Evolutionary conservation across 2,888 invertebrate species (phyloP), one percentile per base, ranked within the genome.

Genomic region (Meteorus colon): DNA sequence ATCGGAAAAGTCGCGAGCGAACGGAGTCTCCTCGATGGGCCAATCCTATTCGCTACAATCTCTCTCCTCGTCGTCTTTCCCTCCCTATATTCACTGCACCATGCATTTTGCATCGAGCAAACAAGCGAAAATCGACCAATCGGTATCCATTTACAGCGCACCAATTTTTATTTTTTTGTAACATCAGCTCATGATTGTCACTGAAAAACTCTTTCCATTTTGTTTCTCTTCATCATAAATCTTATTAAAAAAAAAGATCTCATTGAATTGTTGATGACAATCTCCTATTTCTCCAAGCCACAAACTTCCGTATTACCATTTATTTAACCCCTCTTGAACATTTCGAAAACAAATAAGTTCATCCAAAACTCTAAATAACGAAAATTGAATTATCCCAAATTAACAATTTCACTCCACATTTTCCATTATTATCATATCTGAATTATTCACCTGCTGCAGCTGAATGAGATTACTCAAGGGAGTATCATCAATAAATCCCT

Each of bases 1-100:
- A 87, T 88, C 88, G 87, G 87, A 88, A 89, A 89, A 88, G 84
- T 87, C 86, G 81, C 81, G 80, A 83, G 81, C 81, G 81, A 79
- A 79, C 82, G 85, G 83, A 55, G 19, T n/a, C 55, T 55, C 19
- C 1, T 83, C 82, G 78, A 76, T 77, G 24, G 74, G 75, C 77
- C 77, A 78, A 77, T 80, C 77, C 79, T 79, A 74, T 68, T 79
- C 79, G 80, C 81, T 55, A 55, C 78, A 75, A 81, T 83, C 78
- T 77, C 77, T 77, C 77, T 71, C 78, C 77, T 51, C 48, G 62
- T 76, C 45, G 55, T 19, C n/a, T 76, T 66, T 73, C 73, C 67
- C 71, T 67, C 65, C 66, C 31, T 51, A 31, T 48, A 29, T 59
- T 48, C 48, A 63, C 72, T 48, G 2, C 4, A 60, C 37, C 68